Evolutionary conservation across 1,140 invertebrate genomes (phyloP).

Genomic region (Maconellicoccus hirsutus): DNA sequence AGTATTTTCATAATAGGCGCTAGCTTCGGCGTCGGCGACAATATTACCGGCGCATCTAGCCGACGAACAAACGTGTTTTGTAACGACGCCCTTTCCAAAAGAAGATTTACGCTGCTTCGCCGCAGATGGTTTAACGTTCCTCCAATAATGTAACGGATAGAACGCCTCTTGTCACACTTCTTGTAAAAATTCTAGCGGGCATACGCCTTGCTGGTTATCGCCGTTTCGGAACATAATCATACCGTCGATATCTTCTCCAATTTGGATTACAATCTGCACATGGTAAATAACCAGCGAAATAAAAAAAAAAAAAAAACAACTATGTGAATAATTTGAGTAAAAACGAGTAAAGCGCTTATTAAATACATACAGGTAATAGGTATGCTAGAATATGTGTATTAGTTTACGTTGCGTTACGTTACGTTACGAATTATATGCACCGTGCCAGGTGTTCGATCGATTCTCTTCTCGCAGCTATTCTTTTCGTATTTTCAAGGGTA

Average conservation of each 20-base stretch:
- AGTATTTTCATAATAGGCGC: neutral
- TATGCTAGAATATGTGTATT: too few species aligned
- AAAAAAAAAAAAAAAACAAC: too few species aligned
- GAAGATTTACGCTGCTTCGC: neutral
- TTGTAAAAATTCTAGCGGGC: constrained; percentile 69
- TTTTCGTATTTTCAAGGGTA: too few species aligned
- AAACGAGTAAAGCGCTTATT: too few species aligned
- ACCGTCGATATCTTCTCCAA: constrained; percentile 80
- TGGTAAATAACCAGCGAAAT: too few species aligned
- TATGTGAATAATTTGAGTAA: too few species aligned
- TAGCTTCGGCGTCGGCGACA: neutral
- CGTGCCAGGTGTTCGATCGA: too few species aligned
- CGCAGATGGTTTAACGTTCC: neutral
- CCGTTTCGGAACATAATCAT: constrained; percentile 86
- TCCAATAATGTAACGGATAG: constrained; percentile 17
- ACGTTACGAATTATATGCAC: too few species aligned
- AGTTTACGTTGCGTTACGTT: too few species aligned
- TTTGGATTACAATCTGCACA: constrained; percentile 49
- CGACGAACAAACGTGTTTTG: constrained; percentile 2
- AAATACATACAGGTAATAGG: too few species aligned
- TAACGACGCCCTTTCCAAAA: neutral
- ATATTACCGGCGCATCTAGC: constrained; percentile 23
- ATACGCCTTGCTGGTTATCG: constrained; percentile 69
- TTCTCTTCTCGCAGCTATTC: too few species aligned
- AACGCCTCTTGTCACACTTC: constrained; percentile 59